Conservation (phyloP, 2,888 invertebrate species). For the Polyploca ridens region DNA sequence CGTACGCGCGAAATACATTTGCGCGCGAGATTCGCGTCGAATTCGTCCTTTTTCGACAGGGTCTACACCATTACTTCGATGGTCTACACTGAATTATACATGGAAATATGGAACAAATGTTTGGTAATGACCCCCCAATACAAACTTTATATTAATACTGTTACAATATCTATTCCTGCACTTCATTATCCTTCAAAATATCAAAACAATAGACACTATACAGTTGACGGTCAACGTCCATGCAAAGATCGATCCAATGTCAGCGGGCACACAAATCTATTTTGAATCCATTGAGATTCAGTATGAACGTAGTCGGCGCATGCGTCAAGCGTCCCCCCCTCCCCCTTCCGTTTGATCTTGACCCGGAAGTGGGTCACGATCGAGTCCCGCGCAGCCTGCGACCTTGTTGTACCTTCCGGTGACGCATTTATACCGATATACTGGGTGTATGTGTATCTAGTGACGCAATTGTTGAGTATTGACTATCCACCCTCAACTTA, state of each 20-base stretch:
- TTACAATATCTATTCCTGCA: background rate
- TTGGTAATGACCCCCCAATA: too few relatives aligned
- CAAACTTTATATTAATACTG: too few relatives aligned
- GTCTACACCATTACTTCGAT: too few relatives aligned
- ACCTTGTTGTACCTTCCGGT: constrained; percentile 47
- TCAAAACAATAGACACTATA: background rate
- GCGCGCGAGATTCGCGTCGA: too few relatives aligned
- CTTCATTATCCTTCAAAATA: background rate
- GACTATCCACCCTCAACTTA: too few relatives aligned
- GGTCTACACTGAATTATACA: too few relatives aligned
- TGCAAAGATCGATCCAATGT: background rate
- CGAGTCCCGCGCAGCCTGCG: constrained; percentile 65
- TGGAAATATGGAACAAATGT: too few relatives aligned
- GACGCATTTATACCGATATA: constrained; percentile 28
- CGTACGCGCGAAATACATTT: too few relatives aligned
- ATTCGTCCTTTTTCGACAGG: too few relatives aligned
- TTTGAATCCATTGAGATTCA: constrained; percentile 41
- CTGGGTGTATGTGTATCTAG: constrained; percentile 11
- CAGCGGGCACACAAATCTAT: constrained; percentile 19
- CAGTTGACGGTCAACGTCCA: background rate
- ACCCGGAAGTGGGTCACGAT: constrained; percentile 67
- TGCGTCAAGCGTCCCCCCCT: constrained; percentile 35
- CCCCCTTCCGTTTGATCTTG: constrained; percentile 60
- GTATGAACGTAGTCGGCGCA: constrained; percentile 36
- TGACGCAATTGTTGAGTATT: background rate